These are phyloP conservation scores for Danionella cerebrum DNA, from an alignment of 2,113 vertebrate species.

Conservation along the genomic window DNA sequence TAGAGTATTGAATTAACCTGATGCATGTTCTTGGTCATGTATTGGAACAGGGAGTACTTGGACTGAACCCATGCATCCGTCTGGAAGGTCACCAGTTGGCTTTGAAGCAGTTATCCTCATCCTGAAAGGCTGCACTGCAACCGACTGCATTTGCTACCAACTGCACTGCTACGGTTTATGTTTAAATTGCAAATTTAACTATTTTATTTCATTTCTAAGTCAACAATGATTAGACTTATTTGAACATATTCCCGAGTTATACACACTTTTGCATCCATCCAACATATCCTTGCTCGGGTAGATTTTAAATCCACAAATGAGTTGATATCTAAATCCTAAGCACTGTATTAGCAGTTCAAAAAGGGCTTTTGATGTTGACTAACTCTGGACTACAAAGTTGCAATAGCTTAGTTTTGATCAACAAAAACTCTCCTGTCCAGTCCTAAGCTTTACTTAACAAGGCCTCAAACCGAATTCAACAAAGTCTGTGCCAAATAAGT, in stretches of 20 bases:
- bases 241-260: neutral
- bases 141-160: too few species aligned
- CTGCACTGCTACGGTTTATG: too few species aligned
- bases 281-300: neutral
- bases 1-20: too few species aligned
- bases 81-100: too few species aligned
- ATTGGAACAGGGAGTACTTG: too few species aligned
- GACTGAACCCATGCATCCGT: too few species aligned
- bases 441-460: neutral
- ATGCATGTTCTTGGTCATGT: too few species aligned
- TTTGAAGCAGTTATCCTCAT: too few species aligned
- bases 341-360: too few species aligned
- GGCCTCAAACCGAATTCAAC: neutral
- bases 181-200: too few species aligned
- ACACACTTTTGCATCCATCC: neutral
- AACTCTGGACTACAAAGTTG: neutral
- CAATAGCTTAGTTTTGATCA: slow-evolving; percentile 10
- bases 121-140: too few species aligned
- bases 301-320: slow-evolving; percentile 1
- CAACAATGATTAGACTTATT: neutral
- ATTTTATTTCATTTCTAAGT: too few species aligned
- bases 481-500: neutral
- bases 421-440: neutral
- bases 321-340: slow-evolving; percentile 3
- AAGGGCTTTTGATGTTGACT: slow-evolving; percentile 3